Base-by-base conservation (phyloP, 2,888 invertebrate genomes). In the Drosophila merina region DNA sequence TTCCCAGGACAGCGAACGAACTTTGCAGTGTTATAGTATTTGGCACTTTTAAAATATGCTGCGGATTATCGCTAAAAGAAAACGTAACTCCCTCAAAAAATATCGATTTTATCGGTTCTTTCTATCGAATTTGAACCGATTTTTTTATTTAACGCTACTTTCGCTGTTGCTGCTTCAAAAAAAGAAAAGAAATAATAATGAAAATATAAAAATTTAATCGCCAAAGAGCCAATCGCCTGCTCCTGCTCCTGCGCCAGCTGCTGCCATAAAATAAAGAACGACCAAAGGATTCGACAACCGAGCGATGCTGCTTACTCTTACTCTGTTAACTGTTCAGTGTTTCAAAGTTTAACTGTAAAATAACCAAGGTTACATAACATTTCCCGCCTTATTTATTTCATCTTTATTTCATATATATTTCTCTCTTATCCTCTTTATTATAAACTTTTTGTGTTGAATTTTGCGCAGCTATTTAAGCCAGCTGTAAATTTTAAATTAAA, bases 31-130 rank as follows among this genome's bases (percentile, higher is more conserved):
- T 72, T 42, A 66, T 66, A 57, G 90, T 90, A 78, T 91, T 91
- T 91, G 91, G 90, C 89, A 91, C 90, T 90, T 76, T 79, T 71
- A 89, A 85, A 80, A 91, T 91, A 91, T 86, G 89, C 91, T 91
- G 83, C 91, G 91, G 84, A 90, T 86, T 89, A 91, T 91, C 91
- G 91, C 91, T 87, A 70, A 79, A 76, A 66, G 52, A 69, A 44
- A 38, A 59, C 48, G 48, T 55, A 52, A 63, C 64, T 14, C n/a
- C 6, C 10, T 26, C 10, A 44, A 25, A 47, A 36, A 74, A 76
- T 74, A 78, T 40, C n/a, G 54, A 49, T 36, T n/a, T 48, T 20
- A 5, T 36, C 40, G 40, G 40, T 40, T 40, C 14, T 51, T 31
- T 45, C 9, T 9, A 49, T 26, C 30, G 33, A 48, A 14, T 58